Evolutionary conservation across 1,140 invertebrate genomes (phyloP).

Genomic region (Pseudomyrmex cubaensis): DNA sequence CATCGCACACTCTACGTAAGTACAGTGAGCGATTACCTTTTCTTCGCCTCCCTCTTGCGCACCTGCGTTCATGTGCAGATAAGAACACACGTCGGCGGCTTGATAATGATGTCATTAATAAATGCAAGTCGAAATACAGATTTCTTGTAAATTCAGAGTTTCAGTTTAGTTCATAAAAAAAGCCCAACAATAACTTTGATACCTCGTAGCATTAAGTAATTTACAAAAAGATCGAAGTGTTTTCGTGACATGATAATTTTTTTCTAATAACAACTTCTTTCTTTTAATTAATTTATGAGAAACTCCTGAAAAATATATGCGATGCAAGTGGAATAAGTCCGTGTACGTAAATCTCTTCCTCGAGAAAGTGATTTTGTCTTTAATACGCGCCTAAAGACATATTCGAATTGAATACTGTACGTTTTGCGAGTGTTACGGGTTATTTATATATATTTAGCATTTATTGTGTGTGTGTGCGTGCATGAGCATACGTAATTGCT

Average conservation of each 20-base stretch:
- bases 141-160: too few species aligned
- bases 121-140: too few species aligned
- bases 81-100: background rate
- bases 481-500: slow-evolving; percentile 77
- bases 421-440: too few species aligned
- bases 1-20: slow-evolving; percentile 52
- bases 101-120: background rate
- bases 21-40: slow-evolving; percentile 14
- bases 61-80: background rate
- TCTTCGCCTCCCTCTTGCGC: background rate
- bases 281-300: too few species aligned
- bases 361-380: slow-evolving; percentile 28
- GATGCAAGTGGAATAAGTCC: background rate
- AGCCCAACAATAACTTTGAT: too few species aligned
- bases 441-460: background rate
- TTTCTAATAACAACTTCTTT: too few species aligned
- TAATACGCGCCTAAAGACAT: slow-evolving; percentile 10
- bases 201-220: too few species aligned
- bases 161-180: too few species aligned
- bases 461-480: background rate
- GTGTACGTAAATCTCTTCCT: background rate
- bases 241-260: too few species aligned
- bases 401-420: background rate
- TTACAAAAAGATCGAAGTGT: too few species aligned
- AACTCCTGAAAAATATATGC: background rate